Conservation (phyloP, 2,113 vertebrate genomes). For the Halichoerus grypus region DNA sequence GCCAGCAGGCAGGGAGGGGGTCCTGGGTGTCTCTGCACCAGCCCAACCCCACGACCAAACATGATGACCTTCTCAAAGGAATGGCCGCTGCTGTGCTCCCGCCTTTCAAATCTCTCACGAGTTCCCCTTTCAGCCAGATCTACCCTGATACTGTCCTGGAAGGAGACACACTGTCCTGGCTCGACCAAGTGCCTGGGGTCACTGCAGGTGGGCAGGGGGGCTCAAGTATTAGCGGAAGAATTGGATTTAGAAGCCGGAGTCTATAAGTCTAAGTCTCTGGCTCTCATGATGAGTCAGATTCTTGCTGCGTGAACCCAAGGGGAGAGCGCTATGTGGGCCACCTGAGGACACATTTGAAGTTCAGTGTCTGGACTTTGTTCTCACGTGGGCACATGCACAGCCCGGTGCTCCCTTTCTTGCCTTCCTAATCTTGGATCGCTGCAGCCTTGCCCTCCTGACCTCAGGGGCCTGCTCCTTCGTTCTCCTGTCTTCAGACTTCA, state of each 20-base stretch:
- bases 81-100: accelerated
- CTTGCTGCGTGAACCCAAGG: neutral
- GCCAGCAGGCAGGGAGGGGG: neutral
- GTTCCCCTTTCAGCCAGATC: neutral
- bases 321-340: too few relatives aligned
- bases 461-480: neutral
- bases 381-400: neutral
- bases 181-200: neutral
- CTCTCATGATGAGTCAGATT: neutral
- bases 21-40: too few relatives aligned
- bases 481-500: neutral
- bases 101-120: neutral
- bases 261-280: neutral
- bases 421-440: neutral
- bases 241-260: neutral
- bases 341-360: neutral
- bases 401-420: neutral
- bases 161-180: neutral
- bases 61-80: neutral
- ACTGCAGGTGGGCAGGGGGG: neutral
- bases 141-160: neutral
- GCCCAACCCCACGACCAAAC: neutral
- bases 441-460: neutral
- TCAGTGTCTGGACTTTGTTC: neutral
- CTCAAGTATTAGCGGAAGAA: neutral